Conservation (phyloP, 1,140 invertebrate species). For the Drosophila watanabei region DNA sequence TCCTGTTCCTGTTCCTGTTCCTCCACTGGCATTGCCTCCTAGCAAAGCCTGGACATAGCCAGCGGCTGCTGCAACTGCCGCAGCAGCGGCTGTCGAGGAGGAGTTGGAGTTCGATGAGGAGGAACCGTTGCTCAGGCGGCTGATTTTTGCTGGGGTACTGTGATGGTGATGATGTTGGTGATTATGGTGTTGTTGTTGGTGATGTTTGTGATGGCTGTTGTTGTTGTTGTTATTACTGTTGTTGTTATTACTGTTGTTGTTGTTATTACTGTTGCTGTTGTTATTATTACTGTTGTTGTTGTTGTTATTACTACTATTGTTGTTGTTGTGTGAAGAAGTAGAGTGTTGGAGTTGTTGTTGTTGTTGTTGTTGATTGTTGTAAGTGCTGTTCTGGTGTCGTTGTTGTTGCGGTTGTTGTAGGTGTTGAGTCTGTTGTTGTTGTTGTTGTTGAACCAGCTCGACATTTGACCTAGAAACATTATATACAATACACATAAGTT, state of each 20-base stretch:
- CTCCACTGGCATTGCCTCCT: slow-evolving; percentile 9
- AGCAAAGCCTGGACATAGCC: slow-evolving; percentile 66
- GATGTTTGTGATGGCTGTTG: slow-evolving; percentile 44
- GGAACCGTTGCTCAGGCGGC: slow-evolving; percentile 30
- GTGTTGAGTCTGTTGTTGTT: slow-evolving; percentile 61
- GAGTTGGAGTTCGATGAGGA: slow-evolving; percentile 1
- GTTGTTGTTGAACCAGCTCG: slow-evolving; percentile 84
- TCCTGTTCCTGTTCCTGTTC: not conserved
- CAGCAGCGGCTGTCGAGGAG: slow-evolving; percentile 41
- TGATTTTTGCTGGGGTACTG: slow-evolving; percentile 29
- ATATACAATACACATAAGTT: slow-evolving; percentile 75
- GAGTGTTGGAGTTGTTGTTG: slow-evolving; percentile 37
- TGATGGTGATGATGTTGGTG: slow-evolving; percentile 53
- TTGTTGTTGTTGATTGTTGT: slow-evolving; percentile 55
- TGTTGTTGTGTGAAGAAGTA: slow-evolving; percentile 23
- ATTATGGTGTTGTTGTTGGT: slow-evolving; percentile 57
- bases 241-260: too few relatives aligned
- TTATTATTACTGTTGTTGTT: slow-evolving; percentile 44
- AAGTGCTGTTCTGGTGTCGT: slow-evolving; percentile 76
- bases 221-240: slow-evolving; percentile 39
- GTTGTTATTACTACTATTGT: slow-evolving; percentile 24
- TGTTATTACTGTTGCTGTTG: slow-evolving; percentile 51
- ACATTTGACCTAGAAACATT: slow-evolving; percentile 86
- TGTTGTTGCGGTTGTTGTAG: slow-evolving; percentile 65
- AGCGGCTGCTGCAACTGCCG: slow-evolving; percentile 57